Evolutionary conservation across 2,888 invertebrate genomes (phyloP), one percentile per base, ranked within the genome.

Genomic region (Athalia rosae): DNA sequence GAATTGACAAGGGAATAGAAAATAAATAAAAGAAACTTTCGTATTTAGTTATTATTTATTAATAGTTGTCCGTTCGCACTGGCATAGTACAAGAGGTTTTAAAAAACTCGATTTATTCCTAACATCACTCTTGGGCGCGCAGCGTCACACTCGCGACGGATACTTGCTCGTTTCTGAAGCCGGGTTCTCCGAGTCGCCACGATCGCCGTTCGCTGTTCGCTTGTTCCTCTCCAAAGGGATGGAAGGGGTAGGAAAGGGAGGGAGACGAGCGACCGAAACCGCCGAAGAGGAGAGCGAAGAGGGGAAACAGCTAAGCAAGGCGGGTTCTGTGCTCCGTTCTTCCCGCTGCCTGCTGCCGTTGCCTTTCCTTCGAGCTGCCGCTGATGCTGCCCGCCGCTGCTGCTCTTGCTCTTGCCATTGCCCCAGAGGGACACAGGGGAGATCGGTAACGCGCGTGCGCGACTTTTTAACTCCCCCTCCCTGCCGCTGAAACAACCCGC

Each of bases 71-170:
- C 50, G 41, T 67, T 28, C 50, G 67, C 50, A 41, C 41, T 28
- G 48, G 53, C 53, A 67, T 50, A 45, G 15, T 50, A 53, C 67
- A 41, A 28, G 28, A 28, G 28, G 28, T 28, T 50, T 67, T 50
- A n/a, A 67, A 67, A 48, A 50, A 50, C 48, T 67, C 67, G 41
- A 67, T 53, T 58, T 71, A 43, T 64, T 45, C 59, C 64, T 45
- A 71, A 76, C 64, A 74, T 76, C 64, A 66, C 76, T 45, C 13
- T 48, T 6, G 47, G 76, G 28, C 53, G 62, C 76, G 81, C 81
- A 82, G 79, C 81, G 81, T 83, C 82, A 80, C 63, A 79, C 77
- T 76, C 77, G 77, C 66, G 69, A 79, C 48, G 76, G 61, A 58
- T 66, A 58, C 73, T 59, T 62, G 74, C 47, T 74, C 59, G 74